Evolutionary conservation across 2,797 vertebrate species (phyloP).

Genomic region (Halcyon chelicuti): DNA sequence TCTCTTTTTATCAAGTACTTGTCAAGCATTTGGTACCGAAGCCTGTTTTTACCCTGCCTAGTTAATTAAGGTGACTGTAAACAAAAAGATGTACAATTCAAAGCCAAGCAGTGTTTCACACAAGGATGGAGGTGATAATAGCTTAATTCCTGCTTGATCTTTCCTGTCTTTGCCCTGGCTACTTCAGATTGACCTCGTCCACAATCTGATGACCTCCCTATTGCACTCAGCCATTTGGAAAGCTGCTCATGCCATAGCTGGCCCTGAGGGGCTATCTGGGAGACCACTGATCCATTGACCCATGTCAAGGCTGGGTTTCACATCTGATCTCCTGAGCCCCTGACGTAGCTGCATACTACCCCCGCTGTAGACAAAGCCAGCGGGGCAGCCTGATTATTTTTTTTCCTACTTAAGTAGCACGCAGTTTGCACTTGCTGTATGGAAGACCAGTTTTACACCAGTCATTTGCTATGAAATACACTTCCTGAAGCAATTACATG

Average conservation of each 20-base stretch:
- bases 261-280: conserved; percentile 82
- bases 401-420: conserved; percentile 52
- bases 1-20: conserved; percentile 20
- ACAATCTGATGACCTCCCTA: conserved; percentile 89
- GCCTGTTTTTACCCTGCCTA: conserved; percentile 38
- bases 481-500: conserved; percentile 65
- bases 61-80: conserved; percentile 70
- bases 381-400: not conserved
- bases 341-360: conserved; percentile 78
- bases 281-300: conserved; percentile 90
- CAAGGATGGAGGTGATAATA: conserved; percentile 89
- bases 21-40: conserved; percentile 51
- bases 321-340: conserved; percentile 87
- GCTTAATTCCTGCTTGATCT: conserved; percentile 91
- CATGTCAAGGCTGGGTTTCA: conserved; percentile 90
- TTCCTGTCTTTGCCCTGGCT: conserved; percentile 88
- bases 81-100: conserved; percentile 72
- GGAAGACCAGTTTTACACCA: conserved; percentile 53
- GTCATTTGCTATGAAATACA: conserved; percentile 48
- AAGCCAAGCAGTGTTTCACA: conserved; percentile 80
- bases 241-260: conserved; percentile 80
- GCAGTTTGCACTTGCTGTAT: conserved; percentile 48
- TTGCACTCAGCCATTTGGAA: conserved; percentile 81
- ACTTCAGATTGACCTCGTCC: conserved; percentile 88
- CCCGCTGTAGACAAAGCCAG: conserved; percentile 81